These are phyloP conservation scores for Oppia nitens DNA, from an alignment of 1,140 invertebrate species.

Conservation along the genomic window DNA sequence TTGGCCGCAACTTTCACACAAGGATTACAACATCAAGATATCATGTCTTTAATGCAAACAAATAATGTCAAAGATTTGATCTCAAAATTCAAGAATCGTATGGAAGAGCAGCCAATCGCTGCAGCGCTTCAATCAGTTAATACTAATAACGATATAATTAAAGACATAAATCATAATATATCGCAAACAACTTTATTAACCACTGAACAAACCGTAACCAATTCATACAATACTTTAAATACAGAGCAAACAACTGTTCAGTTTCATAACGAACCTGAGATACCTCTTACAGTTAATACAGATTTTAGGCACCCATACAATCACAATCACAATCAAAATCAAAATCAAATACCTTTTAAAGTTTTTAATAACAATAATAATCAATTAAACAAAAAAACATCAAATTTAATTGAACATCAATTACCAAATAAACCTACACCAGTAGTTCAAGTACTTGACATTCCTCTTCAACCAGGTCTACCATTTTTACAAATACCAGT, in stretches of 20 bases:
- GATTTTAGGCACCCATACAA: neutral
- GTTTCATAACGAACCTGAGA: neutral
- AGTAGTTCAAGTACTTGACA: slow-evolving; percentile 9
- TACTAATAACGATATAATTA: neutral
- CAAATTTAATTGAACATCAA: neutral
- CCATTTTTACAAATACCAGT: neutral
- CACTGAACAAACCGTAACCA: neutral
- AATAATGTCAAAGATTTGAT: neutral
- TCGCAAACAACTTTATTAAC: neutral
- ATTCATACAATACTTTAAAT: neutral
- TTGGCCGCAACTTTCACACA: slow-evolving; percentile 1
- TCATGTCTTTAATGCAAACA: neutral
- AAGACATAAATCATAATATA: neutral
- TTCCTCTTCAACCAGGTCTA: slow-evolving; percentile 5
- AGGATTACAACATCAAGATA: neutral
- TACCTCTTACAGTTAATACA: neutral
- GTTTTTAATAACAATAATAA: too few species aligned
- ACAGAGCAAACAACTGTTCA: neutral
- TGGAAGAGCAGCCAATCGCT: neutral
- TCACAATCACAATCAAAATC: neutral
- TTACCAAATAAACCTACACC: neutral
- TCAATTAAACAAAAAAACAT: neutral
- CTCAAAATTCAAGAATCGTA: neutral
- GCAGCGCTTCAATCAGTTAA: neutral
- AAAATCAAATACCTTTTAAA: neutral